Evolutionary conservation across 2,888 invertebrate species (phyloP).

Genomic region (Pyrocoelia pectoralis): DNA sequence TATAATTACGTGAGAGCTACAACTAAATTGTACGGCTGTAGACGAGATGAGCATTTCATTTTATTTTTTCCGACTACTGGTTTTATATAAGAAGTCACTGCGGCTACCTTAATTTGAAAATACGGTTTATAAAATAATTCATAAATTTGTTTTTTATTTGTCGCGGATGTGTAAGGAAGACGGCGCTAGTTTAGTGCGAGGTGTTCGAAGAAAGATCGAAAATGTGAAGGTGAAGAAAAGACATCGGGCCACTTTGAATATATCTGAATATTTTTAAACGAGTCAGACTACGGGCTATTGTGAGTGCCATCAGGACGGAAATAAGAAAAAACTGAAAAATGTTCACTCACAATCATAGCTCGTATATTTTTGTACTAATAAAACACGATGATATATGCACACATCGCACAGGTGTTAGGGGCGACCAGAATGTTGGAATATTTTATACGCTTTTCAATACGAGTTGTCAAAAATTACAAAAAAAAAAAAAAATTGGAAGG

Average conservation of each 20-base stretch:
- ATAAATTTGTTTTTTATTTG: constrained; percentile 42
- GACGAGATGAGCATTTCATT: constrained; percentile 37
- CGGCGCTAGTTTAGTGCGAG: not conserved
- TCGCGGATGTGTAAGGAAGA: constrained; percentile 22
- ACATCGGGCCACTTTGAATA: constrained; percentile 29
- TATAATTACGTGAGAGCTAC: constrained; percentile 20
- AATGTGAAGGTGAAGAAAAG: constrained; percentile 28
- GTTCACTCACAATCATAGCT: constrained; percentile 44
- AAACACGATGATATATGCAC: constrained; percentile 56
- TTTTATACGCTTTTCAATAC: constrained; percentile 33
- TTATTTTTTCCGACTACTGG: constrained; percentile 59
- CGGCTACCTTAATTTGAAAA: constrained; percentile 59
- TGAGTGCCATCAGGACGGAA: constrained; percentile 38
- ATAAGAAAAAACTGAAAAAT: constrained; percentile 46
- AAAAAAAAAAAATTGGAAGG: constrained; percentile 31
- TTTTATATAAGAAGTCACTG: constrained; percentile 59
- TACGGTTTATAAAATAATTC: constrained; percentile 54
- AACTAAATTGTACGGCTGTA: constrained; percentile 33
- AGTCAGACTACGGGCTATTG: constrained; percentile 33
- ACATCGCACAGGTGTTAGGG: constrained; percentile 54
- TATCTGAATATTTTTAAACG: constrained; percentile 36
- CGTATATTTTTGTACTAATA: constrained; percentile 53
- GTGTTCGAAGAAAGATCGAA: constrained; percentile 15
- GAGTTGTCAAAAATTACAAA: constrained; percentile 31
- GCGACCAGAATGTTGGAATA: constrained; percentile 33